Base-by-base conservation (phyloP, 2,113 vertebrate species). In the Lutjanus erythropterus region DNA sequence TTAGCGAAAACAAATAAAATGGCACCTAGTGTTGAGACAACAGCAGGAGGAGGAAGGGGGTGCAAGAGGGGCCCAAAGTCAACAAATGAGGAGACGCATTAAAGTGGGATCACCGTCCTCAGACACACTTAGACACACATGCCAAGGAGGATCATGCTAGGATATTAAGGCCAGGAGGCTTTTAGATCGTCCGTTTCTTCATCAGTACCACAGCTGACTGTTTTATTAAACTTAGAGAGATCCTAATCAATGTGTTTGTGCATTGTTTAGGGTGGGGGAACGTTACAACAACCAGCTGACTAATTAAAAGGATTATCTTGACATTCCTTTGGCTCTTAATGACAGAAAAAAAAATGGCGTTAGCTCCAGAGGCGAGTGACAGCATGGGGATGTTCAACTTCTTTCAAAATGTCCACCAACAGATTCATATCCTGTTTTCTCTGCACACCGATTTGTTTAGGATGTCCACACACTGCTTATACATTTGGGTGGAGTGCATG, bases 371-470 rank as follows among this genome's bases (percentile, higher is more conserved):
- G 12, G 47, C 15, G n/a, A 35, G 55, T 59, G 68, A 67, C 44
- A 79, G 25, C 31, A n/a, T 5, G 6, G 41, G 31, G 39, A 58
- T 33, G 37, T 64, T 56, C 4, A 4, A 7, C 44, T 44, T 69
- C 56, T 68, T 29, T 29, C 19, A 65, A 67, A 49, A 42, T n/a
- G 39, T 56, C 76, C 44, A 25, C 18, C 56, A 35, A 29, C 65
- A 42, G 62, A 78, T 79, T 83, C 58, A 66, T 42, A 79, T 91
- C 87, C 88, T 89, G 86, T 92, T 91, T 89, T 83, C 61, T 69
- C 56, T 31, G 18, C 2, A 33, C 59, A 29, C 25, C 31, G 18
- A 5, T 42, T 78, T 86, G 66, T 90, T 83, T 74, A 72, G 78
- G 74, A 88, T 78, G 74, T 81, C 64, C 69, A 55, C 73, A 21